Percentiles rank a stretch among this genome's conserved stretches.
Evolutionary conservation across 2,888 invertebrate species (phyloP).

Genomic region (Andrena trimmerana): DNA sequence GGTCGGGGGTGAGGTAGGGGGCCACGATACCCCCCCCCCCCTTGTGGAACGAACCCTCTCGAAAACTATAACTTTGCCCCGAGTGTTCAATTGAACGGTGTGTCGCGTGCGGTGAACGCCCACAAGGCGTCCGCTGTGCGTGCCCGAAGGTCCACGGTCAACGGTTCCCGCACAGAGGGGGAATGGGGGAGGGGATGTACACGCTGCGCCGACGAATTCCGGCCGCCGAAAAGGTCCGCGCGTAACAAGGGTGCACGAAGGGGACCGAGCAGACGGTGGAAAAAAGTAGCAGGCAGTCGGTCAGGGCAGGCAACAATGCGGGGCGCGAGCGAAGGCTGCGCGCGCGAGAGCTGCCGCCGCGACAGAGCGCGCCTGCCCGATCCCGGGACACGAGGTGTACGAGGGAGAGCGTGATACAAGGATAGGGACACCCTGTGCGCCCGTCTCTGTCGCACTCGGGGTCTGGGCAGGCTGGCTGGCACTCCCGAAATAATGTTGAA

Average conservation of each 20-base stretch:
- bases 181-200: neutral
- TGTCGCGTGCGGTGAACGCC: neutral
- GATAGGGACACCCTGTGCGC: slow-evolving; percentile 21
- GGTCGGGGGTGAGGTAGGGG: neutral
- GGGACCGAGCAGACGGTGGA: slow-evolving; percentile 7
- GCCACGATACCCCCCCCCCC: no score
- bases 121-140: neutral
- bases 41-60: neutral
- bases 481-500: slow-evolving; percentile 81
- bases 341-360: slow-evolving; percentile 22
- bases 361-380: slow-evolving; percentile 70
- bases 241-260: neutral
- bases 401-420: slow-evolving; percentile 40
- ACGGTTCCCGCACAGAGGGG: neutral
- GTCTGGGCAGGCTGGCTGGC: slow-evolving; percentile 76
- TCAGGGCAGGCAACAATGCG: slow-evolving; percentile 20
- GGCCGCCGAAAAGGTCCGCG: neutral
- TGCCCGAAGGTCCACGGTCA: neutral
- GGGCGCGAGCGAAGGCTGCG: slow-evolving; percentile 48
- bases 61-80: neutral
- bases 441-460: slow-evolving; percentile 46
- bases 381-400: slow-evolving; percentile 69
- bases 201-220: neutral
- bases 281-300: slow-evolving; percentile 5
- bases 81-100: neutral